Evolutionary conservation across 1,140 invertebrate species (phyloP).

Genomic region (Alviniconcha marisindica): DNA sequence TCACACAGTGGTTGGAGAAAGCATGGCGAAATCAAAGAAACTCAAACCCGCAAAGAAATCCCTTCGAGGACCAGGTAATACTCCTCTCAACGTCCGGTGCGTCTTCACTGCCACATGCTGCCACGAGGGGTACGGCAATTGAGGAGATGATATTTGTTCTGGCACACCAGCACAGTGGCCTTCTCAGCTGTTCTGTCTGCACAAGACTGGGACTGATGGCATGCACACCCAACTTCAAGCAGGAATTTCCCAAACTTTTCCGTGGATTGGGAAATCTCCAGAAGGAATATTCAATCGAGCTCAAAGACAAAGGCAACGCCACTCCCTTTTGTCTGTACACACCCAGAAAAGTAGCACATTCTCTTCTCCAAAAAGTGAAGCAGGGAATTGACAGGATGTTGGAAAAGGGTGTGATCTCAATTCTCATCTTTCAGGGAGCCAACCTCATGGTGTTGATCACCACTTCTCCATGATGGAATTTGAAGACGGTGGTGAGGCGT

Average conservation of each 20-base stretch:
- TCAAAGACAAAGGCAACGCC: neutral
- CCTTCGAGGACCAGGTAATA: neutral
- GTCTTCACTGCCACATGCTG: neutral
- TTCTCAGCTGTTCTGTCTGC: neutral
- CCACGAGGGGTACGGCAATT: neutral
- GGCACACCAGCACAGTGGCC: neutral
- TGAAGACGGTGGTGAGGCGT: no score
- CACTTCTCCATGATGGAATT: no score
- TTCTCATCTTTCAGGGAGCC: neutral
- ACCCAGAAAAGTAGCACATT: neutral
- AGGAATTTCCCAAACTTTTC: neutral
- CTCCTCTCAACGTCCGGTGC: neutral
- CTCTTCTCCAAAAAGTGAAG: neutral
- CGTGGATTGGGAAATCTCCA: neutral
- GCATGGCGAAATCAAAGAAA: neutral
- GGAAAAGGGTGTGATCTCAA: neutral
- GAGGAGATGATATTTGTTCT: neutral
- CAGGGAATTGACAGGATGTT: neutral
- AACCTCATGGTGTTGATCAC: constrained; percentile 15
- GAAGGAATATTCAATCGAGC: neutral
- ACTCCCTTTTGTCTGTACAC: neutral
- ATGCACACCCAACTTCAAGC: neutral
- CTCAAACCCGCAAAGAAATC: neutral
- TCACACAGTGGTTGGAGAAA: no score
- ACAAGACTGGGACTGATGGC: neutral